These are phyloP conservation scores for Tachysurus vachellii DNA, from an alignment of 2,113 vertebrate species.

Conservation along the genomic window DNA sequence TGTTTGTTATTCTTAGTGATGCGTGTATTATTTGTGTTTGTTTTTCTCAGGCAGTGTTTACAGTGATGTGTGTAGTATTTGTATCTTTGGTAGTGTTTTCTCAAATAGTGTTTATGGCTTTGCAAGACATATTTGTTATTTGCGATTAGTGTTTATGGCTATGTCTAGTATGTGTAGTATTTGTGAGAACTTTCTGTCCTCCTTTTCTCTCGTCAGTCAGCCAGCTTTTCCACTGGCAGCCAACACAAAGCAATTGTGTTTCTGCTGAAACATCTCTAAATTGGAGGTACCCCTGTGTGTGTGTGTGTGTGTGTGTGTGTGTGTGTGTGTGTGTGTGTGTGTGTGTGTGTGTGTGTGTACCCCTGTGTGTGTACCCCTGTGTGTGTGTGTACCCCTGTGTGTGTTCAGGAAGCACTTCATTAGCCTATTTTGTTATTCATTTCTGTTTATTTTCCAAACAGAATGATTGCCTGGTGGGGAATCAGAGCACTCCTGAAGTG, in stretches of 20 bases:
- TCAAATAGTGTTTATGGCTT: neutral
- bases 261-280: slow-evolving; percentile 64
- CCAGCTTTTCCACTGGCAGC: slow-evolving; percentile 33
- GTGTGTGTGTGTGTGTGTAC: slow-evolving; percentile 46
- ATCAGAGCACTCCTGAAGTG: slow-evolving; percentile 46
- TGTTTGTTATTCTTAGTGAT: neutral
- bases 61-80: neutral
- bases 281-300: slow-evolving; percentile 62
- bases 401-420: slow-evolving; percentile 68
- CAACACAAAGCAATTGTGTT: slow-evolving; percentile 61
- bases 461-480: slow-evolving; percentile 69
- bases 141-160: neutral
- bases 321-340: slow-evolving; percentile 40
- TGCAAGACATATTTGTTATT: neutral
- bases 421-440: slow-evolving; percentile 73
- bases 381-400: neutral
- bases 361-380: slow-evolving; percentile 48
- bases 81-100: neutral
- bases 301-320: slow-evolving; percentile 37
- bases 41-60: neutral
- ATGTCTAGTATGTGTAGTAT: no score
- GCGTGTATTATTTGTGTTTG: neutral
- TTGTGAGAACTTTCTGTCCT: slow-evolving; percentile 38
- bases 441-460: slow-evolving; percentile 71
- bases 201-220: slow-evolving; percentile 25